Percentiles rank a stretch among this genome's conserved stretches.
These are phyloP conservation scores for Scalopus aquaticus DNA, from an alignment of 2,113 vertebrate genomes.

Conservation along the genomic window DNA sequence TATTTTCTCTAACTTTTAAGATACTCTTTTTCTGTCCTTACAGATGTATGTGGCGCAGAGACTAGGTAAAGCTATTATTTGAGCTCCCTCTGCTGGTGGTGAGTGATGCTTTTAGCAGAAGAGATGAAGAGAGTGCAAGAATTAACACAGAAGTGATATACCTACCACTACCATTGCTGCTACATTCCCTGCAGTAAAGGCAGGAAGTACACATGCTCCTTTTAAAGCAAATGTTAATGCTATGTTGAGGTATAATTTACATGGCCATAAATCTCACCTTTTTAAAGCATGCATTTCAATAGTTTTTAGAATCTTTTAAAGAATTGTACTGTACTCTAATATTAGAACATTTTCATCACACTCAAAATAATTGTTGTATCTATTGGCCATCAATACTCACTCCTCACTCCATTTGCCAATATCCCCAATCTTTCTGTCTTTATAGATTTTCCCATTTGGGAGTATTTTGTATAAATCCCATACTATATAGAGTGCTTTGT, in stretches of 20 bases:
- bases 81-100: constrained; percentile 85
- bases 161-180: not conserved
- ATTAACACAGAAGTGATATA: not conserved
- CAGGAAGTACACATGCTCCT: not conserved
- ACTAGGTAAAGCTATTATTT: constrained; percentile 62
- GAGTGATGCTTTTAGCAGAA: not conserved
- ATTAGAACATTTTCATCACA: not conserved
- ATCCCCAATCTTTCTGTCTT: not conserved
- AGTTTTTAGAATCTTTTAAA: not conserved
- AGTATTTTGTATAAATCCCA: not conserved
- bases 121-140: not conserved
- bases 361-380: not conserved
- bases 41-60: not conserved
- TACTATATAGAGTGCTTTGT: not conserved
- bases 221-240: not conserved
- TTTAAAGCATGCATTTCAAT: not conserved
- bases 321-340: not conserved
- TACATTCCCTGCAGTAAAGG: not conserved
- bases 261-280: not conserved
- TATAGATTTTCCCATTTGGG: not conserved
- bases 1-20: constrained; percentile 35
- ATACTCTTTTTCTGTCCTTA: not conserved
- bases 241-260: not conserved
- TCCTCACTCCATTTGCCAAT: not conserved
- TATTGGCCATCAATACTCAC: not conserved